Base-by-base conservation (phyloP, 2,888 invertebrate species). In the Hydroisotoma schaefferi region DNA sequence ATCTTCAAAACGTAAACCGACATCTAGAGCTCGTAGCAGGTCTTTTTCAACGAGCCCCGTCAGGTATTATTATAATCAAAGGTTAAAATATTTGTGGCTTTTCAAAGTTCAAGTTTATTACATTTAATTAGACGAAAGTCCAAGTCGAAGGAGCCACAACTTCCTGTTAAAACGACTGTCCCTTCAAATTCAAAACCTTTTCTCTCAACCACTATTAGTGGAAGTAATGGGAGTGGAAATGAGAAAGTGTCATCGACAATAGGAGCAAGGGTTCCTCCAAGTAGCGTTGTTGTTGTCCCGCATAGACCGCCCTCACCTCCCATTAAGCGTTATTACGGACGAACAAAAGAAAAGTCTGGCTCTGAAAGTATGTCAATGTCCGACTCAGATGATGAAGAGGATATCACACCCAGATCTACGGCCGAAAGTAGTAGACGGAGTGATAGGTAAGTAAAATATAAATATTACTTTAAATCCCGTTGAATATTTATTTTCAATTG, bases 321-420 rank as follows among this genome's bases (percentile, higher is more conserved):
- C n/a, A 57, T 72, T 6, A 71, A 70, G 37, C 59, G 73, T 1
- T 74, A 74, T 53, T 74, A 74, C 56, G 61, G 67, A 55, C 55
- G 65, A 54, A 54, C 67, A 64, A 27, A 67, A 65, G 5, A 65
- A 72, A 8, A 37, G 40, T 33, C 48, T 47, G 55, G 57, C n/a
- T 49, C 49, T 15, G 61, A 63, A n/a, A 43, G 57, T n/a, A 44
- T 52, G 15, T 57, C 49, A 25, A 25, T 18, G 20, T 57, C 57
- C 2, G 44, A 46, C 15, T 43, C 28, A n/a, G 44, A 43, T 12
- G 43, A 46, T 6, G 33, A 44, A 3, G 44, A 53, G 20, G 28
- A 33, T 4, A 28, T 20, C 8, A 40, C n/a, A 23, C 25, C 40
- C n/a, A n/a, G n/a, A 40, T 20, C 40, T 15, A 20, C 15, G 5